Evolutionary conservation across 2,888 invertebrate genomes (phyloP).

Genomic region (Salticus scenicus): DNA sequence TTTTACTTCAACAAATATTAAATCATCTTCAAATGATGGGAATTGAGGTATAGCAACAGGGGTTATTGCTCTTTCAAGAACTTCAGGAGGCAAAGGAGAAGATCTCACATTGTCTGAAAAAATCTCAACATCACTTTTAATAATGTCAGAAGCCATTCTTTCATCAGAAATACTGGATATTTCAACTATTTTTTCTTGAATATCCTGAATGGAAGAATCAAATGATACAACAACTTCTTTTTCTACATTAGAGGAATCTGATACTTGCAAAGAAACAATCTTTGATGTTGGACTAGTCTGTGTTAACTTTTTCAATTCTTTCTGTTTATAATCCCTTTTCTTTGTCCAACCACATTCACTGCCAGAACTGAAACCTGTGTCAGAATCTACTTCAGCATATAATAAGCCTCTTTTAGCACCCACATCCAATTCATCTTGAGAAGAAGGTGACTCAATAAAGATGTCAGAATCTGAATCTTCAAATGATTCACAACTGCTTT

Average conservation of each 20-base stretch:
- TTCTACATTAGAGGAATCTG: not conserved
- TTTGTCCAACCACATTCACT: conserved; percentile 35
- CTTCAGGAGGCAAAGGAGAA: not conserved
- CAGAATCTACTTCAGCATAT: conserved; percentile 58
- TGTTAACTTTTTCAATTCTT: not conserved
- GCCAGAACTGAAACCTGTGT: conserved; percentile 63
- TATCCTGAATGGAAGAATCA: not conserved
- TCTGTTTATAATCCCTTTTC: not conserved
- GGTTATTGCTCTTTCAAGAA: conserved; percentile 50
- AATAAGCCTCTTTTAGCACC: conserved; percentile 14
- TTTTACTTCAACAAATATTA: conserved; percentile 47
- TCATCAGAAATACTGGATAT: not conserved
- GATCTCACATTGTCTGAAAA: not conserved
- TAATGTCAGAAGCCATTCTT: not conserved
- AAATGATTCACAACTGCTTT: conserved; percentile 48
- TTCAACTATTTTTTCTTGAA: not conserved
- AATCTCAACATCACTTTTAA: not conserved
- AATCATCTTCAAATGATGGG: conserved; percentile 38
- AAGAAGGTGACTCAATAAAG: conserved; percentile 51
- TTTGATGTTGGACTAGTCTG: not conserved
- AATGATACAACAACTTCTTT: not conserved
- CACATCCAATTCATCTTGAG: conserved; percentile 30
- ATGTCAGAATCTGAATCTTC: conserved; percentile 63
- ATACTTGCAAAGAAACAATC: not conserved
- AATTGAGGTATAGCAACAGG: conserved; percentile 39